Conservation (phyloP, 2,797 vertebrate genomes). For the Graptemys geographica region DNA sequence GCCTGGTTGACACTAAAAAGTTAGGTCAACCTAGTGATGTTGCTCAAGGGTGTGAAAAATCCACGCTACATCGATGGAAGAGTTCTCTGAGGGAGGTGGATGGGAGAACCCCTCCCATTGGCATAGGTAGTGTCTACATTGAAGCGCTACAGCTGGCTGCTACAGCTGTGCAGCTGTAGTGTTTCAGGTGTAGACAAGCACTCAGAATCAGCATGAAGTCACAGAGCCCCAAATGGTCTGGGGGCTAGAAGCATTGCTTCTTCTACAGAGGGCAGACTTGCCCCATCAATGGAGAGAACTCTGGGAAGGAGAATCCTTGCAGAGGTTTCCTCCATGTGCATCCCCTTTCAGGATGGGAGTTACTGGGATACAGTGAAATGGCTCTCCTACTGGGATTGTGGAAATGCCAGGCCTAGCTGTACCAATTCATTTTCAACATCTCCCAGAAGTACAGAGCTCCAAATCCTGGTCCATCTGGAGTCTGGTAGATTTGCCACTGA, state of each 20-base stretch:
- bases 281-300: neutral
- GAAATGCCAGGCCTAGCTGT: neutral
- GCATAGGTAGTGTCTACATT: too few species aligned
- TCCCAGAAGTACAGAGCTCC: neutral
- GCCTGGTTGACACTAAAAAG: neutral
- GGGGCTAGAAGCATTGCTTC: neutral
- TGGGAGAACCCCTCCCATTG: too few species aligned
- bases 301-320: neutral
- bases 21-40: neutral
- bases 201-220: neutral
- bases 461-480: neutral
- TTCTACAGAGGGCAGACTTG: neutral
- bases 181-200: neutral
- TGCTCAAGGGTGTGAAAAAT: neutral
- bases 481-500: neutral
- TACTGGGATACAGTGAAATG: neutral
- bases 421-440: neutral
- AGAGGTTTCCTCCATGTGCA: neutral
- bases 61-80: neutral
- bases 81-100: neutral
- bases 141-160: too few species aligned
- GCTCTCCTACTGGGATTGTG: neutral
- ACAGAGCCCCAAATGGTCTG: neutral
- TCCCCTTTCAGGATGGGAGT: too few species aligned
- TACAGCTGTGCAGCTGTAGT: neutral